A percentile compares a stretch with the other conserved stretches of the same genome.
These are phyloP conservation scores for Leguminivora glycinivorella DNA, from an alignment of 1,140 invertebrate species.

Conservation along the genomic window DNA sequence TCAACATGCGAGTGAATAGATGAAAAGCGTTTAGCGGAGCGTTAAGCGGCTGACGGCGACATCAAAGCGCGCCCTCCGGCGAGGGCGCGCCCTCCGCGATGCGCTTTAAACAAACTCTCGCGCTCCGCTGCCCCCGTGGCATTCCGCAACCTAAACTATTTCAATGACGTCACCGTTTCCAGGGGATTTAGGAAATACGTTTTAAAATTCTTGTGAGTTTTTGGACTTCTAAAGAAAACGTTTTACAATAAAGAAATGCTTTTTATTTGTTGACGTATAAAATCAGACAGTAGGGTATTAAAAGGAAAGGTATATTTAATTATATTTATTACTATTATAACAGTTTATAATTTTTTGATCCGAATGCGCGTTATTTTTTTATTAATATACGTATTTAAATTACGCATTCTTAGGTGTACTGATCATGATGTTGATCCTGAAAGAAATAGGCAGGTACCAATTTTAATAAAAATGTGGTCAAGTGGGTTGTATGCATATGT, in stretches of 20 bases:
- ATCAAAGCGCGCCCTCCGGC: slow-evolving; percentile 22
- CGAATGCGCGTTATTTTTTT: no score
- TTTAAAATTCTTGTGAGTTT: slow-evolving; percentile 5
- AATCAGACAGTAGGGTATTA: not conserved
- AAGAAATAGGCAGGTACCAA: no score
- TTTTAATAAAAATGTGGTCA: no score
- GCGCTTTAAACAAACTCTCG: slow-evolving; percentile 12
- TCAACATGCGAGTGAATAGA: slow-evolving; percentile 3
- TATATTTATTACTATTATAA: not conserved
- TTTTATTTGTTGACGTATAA: not conserved
- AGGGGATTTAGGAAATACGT: slow-evolving; percentile 22
- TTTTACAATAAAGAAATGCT: slow-evolving; percentile 2
- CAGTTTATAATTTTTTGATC: no score
- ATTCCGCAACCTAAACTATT: slow-evolving; percentile 23
- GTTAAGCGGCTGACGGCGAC: slow-evolving; percentile 12
- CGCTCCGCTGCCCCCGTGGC: slow-evolving; percentile 17
- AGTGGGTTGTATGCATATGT: no score
- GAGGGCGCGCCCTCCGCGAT: slow-evolving; percentile 2
- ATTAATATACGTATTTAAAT: no score
- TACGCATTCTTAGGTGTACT: no score
- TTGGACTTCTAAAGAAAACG: not conserved
- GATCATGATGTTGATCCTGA: no score
- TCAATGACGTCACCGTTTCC: slow-evolving; percentile 21
- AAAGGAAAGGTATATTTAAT: not conserved
- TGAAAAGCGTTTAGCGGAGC: slow-evolving; percentile 21